Evolutionary conservation across 2,113 vertebrate genomes (phyloP).

Genomic region (Neofelis nebulosa): DNA sequence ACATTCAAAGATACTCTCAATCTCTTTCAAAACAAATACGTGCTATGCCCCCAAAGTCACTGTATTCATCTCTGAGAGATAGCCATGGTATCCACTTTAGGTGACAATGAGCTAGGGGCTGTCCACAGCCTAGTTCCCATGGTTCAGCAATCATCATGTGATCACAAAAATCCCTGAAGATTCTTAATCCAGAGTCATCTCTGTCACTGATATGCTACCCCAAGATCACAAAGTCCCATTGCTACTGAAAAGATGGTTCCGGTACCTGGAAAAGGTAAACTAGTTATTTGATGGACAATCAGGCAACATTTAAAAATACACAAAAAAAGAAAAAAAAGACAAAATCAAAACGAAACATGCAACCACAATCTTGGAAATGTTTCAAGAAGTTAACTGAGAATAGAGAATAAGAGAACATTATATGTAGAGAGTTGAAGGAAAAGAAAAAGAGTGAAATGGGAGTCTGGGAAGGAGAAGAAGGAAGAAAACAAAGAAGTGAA

Average conservation of each 20-base stretch:
- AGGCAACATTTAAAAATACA: neutral
- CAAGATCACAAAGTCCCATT: neutral
- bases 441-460: neutral
- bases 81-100: neutral
- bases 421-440: neutral
- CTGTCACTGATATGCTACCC: neutral
- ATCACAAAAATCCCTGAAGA: neutral
- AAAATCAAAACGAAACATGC: neutral
- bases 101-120: neutral
- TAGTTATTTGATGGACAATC: neutral
- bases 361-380: neutral
- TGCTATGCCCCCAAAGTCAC: neutral
- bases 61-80: neutral
- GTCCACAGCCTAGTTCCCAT: neutral
- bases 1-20: neutral
- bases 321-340: neutral
- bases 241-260: neutral
- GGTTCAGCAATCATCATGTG: neutral
- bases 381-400: neutral
- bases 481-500: neutral
- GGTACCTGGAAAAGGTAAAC: neutral
- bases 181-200: conserved; percentile 22
- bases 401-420: neutral
- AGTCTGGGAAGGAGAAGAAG: neutral
- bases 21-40: neutral